Conservation (phyloP, 2,888 invertebrate genomes). For the Macaria notata region DNA sequence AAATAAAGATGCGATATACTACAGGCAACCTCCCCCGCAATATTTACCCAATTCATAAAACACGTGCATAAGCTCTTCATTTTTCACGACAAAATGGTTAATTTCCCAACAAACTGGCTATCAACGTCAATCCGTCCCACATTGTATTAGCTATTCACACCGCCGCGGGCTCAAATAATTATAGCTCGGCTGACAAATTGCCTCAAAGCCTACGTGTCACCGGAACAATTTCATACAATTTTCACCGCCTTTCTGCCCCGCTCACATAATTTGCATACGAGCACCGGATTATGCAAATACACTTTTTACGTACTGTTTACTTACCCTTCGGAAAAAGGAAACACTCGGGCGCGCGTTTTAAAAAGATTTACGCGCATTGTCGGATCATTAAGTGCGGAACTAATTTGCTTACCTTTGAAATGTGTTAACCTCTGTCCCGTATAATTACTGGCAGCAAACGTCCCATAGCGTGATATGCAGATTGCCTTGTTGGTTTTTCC, state of each 20-base stretch:
- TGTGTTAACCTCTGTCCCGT: conserved; percentile 76
- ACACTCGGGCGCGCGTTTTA: conserved; percentile 74
- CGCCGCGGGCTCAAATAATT: conserved; percentile 66
- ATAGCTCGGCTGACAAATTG: conserved; percentile 79
- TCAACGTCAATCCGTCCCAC: conserved; percentile 40
- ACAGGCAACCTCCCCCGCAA: too few species aligned
- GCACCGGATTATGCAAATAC: conserved; percentile 78
- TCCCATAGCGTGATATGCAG: conserved; percentile 75
- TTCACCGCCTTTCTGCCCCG: conserved; percentile 66
- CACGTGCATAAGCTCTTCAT: conserved; percentile 7
- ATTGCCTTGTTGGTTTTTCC: conserved; percentile 62
- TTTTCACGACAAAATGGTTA: conserved; percentile 15
- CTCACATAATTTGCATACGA: conserved; percentile 74
- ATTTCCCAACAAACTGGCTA: conserved; percentile 14
- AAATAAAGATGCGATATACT: too few species aligned
- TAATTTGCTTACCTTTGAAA: conserved; percentile 83
- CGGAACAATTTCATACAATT: conserved; percentile 81
- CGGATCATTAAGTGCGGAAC: conserved; percentile 81
- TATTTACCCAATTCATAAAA: background rate
- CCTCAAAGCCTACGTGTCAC: conserved; percentile 72
- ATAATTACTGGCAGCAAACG: conserved; percentile 69
- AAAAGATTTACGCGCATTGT: conserved; percentile 82
- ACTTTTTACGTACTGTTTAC: conserved; percentile 74
- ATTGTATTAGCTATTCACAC: conserved; percentile 53
- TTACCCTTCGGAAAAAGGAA: conserved; percentile 67